Base-by-base conservation (phyloP, 2,888 invertebrate species). In the Eurytoma californica region DNA sequence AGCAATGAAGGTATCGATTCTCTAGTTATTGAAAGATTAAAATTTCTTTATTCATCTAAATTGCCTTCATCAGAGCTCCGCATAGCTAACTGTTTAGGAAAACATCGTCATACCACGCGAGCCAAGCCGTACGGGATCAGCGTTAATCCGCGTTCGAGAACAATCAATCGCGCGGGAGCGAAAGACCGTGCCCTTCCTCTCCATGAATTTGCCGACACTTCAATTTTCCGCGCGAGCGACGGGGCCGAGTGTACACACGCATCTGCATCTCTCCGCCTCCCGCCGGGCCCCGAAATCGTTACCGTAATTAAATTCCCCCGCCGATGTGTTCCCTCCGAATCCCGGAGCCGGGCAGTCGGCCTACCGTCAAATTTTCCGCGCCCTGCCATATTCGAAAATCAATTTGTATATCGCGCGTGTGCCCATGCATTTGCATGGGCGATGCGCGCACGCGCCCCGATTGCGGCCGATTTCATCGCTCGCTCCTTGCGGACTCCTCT, bases 391-490 rank as follows among this genome's bases (percentile, higher is more conserved):
- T 73, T 76, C 76, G 68, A 72, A 72, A 80, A 77, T 80, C 76
- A 72, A 76, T 80, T 80, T 80, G 57, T 76, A 51, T 49, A 73
- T 73, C 77, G 69, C 68, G 30, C 57, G 72, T 72, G 72, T 72
- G 72, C 77, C 73, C 76, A 77, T 77, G 57, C 63, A 80, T 80
- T 80, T 80, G 65, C 80, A 80, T 77, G 49, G 12, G 47, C 24
- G 24, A 24, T 24, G 24, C 24, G 24, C 24, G 24, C n/a, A n/a
- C 24, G 24, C 24, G 20, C 51, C 67, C 24, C 16, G 60, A 49
- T 20, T 63, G 24, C 39, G n/a, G 63, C 30, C 63, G 3, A 28
- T 28, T 61, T 4, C 28, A 28, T 2, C 24, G 14, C 14, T 13
- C 18, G 30, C 28, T 39, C 7, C 39, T 39, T 39, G 7, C 7